Conservation (phyloP, 2,113 vertebrate genomes). For the Tretioscincus oriximinensis region DNA sequence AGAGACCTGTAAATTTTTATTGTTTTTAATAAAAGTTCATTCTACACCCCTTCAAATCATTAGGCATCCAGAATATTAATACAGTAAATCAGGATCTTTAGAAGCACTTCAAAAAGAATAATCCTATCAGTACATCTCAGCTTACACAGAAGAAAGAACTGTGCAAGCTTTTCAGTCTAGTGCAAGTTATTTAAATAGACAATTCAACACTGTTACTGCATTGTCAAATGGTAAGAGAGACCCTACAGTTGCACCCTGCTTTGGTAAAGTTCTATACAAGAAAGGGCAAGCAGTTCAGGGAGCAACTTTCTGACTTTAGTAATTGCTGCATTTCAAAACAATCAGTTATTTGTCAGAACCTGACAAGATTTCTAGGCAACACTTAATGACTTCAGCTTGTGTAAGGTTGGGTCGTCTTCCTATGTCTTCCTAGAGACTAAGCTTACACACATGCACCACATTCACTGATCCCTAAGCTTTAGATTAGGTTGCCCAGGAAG, state of each 20-base stretch:
- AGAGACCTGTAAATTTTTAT: neutral
- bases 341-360: constrained; percentile 16
- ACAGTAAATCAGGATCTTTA: neutral
- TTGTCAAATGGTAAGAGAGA: neutral
- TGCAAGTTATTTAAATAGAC: constrained; percentile 29
- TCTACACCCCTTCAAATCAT: neutral
- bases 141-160: neutral
- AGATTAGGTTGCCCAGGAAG: neutral
- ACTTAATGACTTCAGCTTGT: neutral
- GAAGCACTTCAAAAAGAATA: neutral
- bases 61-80: neutral
- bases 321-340: neutral
- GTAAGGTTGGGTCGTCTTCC: too few relatives aligned
- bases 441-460: neutral
- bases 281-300: neutral
- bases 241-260: neutral
- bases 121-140: neutral
- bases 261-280: neutral
- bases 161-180: neutral
- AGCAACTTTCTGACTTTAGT: neutral
- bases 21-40: neutral
- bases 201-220: neutral
- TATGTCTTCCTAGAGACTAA: neutral
- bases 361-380: neutral
- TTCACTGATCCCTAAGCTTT: neutral